A percentile compares a stretch with the other conserved stretches of the same genome.
These are phyloP conservation scores for Macrotus californicus DNA, from an alignment of 2,113 vertebrate species.

Conservation along the genomic window DNA sequence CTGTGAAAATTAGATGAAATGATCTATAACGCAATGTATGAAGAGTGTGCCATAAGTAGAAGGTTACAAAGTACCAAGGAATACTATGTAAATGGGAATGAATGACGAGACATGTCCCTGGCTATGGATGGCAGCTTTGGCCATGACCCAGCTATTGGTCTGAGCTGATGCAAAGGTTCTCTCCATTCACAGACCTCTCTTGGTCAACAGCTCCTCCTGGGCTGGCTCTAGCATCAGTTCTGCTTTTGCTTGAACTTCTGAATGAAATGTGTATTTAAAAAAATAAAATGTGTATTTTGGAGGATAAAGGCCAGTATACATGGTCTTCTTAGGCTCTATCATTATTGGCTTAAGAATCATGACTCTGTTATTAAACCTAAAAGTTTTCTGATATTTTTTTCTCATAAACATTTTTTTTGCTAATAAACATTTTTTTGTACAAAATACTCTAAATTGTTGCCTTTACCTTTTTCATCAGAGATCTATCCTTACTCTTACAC, in stretches of 20 bases:
- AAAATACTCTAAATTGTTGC: background rate
- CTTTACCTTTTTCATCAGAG: background rate
- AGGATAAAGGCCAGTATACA: background rate
- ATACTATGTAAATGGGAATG: background rate
- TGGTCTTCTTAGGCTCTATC: background rate
- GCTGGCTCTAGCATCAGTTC: background rate
- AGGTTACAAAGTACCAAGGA: background rate
- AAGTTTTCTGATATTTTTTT: background rate
- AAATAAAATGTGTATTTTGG: background rate
- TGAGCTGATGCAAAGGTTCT: background rate
- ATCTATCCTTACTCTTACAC: background rate
- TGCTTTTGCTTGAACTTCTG: background rate
- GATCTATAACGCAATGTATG: background rate
- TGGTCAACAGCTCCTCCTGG: background rate
- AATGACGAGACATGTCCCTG: background rate
- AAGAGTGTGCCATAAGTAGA: background rate
- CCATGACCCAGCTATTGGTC: background rate
- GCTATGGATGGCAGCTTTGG: background rate
- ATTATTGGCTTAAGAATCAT: background rate
- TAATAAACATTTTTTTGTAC: background rate
- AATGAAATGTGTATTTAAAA: background rate
- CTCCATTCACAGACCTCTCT: background rate
- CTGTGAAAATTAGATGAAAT: background rate
- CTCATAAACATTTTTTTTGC: background rate
- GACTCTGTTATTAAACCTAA: background rate